Conservation (phyloP, 2,888 invertebrate species). For the Plebejus argus region DNA sequence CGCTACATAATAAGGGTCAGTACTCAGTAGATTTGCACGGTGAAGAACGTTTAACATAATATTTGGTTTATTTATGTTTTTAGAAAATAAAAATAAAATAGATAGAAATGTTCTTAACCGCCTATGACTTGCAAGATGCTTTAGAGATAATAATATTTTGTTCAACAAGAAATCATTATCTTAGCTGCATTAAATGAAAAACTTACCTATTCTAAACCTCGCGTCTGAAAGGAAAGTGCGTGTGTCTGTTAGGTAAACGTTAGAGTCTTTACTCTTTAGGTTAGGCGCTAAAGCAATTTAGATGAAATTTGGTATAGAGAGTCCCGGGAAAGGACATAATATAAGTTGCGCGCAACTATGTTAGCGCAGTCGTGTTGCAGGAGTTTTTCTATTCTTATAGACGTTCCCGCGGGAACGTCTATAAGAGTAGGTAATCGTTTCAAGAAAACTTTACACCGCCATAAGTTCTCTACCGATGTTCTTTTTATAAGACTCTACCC, state of each 20-base stretch:
- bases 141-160: too few species aligned
- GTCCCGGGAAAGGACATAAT: not conserved
- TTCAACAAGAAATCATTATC: too few species aligned
- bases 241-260: too few species aligned
- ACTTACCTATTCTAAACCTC: too few species aligned
- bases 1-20: conserved; percentile 8
- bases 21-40: not conserved
- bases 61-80: not conserved
- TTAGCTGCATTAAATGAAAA: too few species aligned
- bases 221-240: too few species aligned
- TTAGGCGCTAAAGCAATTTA: too few species aligned
- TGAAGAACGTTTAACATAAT: not conserved
- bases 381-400: too few species aligned
- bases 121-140: too few species aligned
- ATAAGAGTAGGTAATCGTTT: not conserved
- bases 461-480: not conserved
- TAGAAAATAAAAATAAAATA: not conserved
- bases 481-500: not conserved
- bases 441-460: not conserved
- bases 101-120: not conserved
- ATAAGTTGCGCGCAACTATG: too few species aligned
- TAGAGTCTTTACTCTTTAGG: too few species aligned
- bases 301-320: not conserved
- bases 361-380: too few species aligned
- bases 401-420: not conserved